Conservation (phyloP, 2,797 vertebrate genomes). For the Molossus molossus region DNA sequence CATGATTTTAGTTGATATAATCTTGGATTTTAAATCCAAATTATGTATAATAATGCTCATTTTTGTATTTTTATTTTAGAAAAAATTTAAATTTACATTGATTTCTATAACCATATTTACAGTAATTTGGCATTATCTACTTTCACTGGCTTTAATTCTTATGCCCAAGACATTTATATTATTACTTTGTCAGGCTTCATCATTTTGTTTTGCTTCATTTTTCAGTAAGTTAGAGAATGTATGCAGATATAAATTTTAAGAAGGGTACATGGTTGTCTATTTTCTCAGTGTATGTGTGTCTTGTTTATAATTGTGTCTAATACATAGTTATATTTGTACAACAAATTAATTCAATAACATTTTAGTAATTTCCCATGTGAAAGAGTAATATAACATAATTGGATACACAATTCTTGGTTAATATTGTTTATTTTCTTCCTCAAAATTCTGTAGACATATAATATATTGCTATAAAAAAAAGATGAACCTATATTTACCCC, state of each 20-base stretch:
- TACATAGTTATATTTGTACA: background rate
- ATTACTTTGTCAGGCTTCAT: background rate
- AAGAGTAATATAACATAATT: constrained; percentile 6
- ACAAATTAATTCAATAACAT: background rate
- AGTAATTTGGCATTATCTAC: background rate
- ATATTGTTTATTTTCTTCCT: background rate
- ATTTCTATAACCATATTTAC: background rate
- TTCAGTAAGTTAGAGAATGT: constrained; percentile 35
- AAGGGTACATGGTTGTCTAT: background rate
- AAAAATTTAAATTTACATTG: background rate
- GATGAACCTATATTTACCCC: background rate
- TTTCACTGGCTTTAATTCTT: constrained; percentile 1
- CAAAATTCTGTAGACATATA: constrained; percentile 16
- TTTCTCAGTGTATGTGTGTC: background rate
- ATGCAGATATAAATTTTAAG: constrained; percentile 24
- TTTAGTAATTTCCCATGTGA: background rate
- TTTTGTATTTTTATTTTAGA: constrained; percentile 19
- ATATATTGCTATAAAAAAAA: background rate
- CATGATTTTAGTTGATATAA: constrained; percentile 14
- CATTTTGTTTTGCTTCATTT: constrained; percentile 38
- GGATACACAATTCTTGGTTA: background rate
- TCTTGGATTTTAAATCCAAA: constrained; percentile 46
- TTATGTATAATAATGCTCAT: constrained; percentile 21
- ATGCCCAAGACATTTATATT: background rate
- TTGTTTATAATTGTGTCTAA: background rate